A percentile compares a stretch with the other conserved stretches of the same genome.
These are phyloP conservation scores for Galemys pyrenaicus DNA, from an alignment of 2,113 vertebrate genomes.

Conservation along the genomic window DNA sequence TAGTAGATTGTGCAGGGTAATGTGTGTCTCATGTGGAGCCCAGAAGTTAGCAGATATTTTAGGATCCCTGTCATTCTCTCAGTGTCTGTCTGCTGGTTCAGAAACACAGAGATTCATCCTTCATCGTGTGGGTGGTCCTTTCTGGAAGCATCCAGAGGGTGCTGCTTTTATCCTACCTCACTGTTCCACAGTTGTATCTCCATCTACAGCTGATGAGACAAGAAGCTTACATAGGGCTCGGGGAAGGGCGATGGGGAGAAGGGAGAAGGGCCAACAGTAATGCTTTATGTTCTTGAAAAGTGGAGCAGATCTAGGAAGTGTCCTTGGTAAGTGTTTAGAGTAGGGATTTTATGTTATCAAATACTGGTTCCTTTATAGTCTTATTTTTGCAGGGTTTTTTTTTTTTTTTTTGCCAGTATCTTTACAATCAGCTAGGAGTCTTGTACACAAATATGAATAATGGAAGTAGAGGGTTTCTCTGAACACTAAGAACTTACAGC, in stretches of 20 bases:
- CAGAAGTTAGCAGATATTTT: not conserved
- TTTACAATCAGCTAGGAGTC: not conserved
- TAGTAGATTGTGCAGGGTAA: not conserved
- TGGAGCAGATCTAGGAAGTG: not conserved
- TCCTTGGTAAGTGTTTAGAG: not conserved
- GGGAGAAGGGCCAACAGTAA: not conserved
- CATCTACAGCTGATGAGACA: not conserved
- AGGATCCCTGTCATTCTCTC: not conserved
- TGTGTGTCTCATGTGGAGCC: not conserved
- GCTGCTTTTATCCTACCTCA: not conserved
- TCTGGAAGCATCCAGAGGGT: no score
- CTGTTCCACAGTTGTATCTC: not conserved
- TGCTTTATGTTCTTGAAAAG: not conserved
- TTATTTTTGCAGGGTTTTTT: no score
- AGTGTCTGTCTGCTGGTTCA: not conserved
- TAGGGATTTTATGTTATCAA: not conserved
- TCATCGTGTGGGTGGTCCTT: not conserved
- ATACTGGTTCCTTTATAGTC: not conserved
- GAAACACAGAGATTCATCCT: not conserved
- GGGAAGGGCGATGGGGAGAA: not conserved
- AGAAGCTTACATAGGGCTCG: not conserved
- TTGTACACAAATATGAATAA: not conserved
- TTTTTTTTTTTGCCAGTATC: no score
- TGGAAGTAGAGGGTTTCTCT: not conserved
- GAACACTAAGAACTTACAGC: not conserved